Conservation (phyloP, 2,113 vertebrate species). For the Saimiri boliviensis region DNA sequence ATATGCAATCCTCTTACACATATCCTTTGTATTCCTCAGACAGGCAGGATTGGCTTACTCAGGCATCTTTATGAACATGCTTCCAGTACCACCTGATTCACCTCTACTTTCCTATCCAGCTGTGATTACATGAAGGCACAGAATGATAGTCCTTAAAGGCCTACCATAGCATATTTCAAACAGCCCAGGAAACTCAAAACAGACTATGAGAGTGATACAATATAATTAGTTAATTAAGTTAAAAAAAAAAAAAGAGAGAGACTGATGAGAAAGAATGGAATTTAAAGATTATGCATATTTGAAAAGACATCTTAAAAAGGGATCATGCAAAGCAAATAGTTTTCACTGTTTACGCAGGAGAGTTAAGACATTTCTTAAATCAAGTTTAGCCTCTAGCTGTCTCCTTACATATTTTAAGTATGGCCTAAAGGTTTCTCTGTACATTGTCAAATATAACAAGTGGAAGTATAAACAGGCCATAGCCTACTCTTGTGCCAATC, state of each 20-base stretch:
- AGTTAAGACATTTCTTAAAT: not conserved
- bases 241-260: not conserved
- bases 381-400: no score
- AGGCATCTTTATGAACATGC: not conserved
- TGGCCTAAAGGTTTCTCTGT: no score
- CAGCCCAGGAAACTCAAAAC: not conserved
- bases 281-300: constrained; percentile 11
- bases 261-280: not conserved
- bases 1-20: not conserved
- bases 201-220: not conserved
- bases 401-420: no score
- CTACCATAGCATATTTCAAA: not conserved
- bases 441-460: no score
- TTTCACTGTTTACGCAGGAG: not conserved
- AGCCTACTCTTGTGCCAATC: no score
- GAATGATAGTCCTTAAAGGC: not conserved
- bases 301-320: not conserved
- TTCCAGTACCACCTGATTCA: not conserved
- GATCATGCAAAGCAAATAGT: not conserved
- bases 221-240: not conserved
- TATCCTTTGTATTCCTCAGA: not conserved
- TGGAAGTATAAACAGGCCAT: no score
- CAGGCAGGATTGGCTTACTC: not conserved
- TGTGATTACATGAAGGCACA: not conserved
- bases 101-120: not conserved